phyloP scores from a whole-genome alignment of 2,113 vertebrate species.

The Promerops cafer region DNA sequence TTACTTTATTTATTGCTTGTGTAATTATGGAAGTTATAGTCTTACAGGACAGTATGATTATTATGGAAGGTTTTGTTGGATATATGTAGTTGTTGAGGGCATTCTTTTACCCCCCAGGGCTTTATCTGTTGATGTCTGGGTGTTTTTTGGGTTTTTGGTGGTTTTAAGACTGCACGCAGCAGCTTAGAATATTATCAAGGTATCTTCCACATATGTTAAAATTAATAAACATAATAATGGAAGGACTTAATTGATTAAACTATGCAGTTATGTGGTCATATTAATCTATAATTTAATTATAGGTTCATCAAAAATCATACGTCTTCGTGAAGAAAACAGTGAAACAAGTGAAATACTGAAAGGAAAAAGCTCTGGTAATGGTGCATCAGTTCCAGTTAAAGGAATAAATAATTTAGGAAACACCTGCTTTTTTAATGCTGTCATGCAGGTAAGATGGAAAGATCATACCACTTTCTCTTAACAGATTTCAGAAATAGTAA shows the following conservation, averaged over 20 bases:
- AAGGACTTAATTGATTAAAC: background rate
- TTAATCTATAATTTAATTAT: slow-evolving; percentile 27
- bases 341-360: slow-evolving; percentile 77
- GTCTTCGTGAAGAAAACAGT: slow-evolving; percentile 79
- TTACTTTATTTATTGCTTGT: background rate
- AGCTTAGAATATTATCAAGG: background rate
- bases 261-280: background rate
- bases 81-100: background rate
- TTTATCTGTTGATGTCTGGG: background rate
- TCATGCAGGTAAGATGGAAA: slow-evolving; percentile 87
- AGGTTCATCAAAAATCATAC: slow-evolving; percentile 86
- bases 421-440: slow-evolving; percentile 98
- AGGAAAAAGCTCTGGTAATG: slow-evolving; percentile 74
- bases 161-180: background rate
- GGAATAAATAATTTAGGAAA: slow-evolving; percentile 96
- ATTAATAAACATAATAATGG: background rate
- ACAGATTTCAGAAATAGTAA: background rate
- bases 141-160: fast-evolving
- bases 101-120: background rate
- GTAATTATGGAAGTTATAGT: background rate
- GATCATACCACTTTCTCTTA: background rate
- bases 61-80: background rate
- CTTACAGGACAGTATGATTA: background rate
- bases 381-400: slow-evolving; percentile 83
- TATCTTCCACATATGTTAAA: background rate